Conservation (phyloP, 1,140 invertebrate species). For the Drosophila ambigua region DNA sequence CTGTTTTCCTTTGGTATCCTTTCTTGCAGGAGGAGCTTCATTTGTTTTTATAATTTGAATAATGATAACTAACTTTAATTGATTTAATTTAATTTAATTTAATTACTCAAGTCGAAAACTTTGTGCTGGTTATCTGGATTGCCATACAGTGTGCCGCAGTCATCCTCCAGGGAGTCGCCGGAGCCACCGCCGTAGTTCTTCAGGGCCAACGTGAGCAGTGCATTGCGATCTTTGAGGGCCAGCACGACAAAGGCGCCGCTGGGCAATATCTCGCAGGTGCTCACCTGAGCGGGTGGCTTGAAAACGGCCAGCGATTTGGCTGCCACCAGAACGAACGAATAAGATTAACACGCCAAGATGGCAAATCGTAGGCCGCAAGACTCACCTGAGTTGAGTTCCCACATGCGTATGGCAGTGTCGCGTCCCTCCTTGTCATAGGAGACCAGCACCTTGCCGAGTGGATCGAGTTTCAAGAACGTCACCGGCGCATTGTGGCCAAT, state of each 20-base stretch:
- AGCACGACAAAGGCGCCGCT: slow-evolving; percentile 90
- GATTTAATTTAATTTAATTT: slow-evolving; percentile 67
- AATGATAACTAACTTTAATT: slow-evolving; percentile 80
- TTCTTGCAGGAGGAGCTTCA: slow-evolving; percentile 30
- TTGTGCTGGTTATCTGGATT: slow-evolving; percentile 83
- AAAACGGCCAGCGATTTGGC: slow-evolving; percentile 89
- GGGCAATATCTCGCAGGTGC: slow-evolving; percentile 89
- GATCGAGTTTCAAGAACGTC: slow-evolving; percentile 88
- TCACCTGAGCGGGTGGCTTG: slow-evolving; percentile 91
- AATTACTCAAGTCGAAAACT: slow-evolving; percentile 81
- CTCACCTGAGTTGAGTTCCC: slow-evolving; percentile 90
- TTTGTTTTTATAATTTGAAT: slow-evolving; percentile 69
- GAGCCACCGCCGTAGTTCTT: slow-evolving; percentile 84
- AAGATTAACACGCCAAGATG: neutral
- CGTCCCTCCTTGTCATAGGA: slow-evolving; percentile 89
- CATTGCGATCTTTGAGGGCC: slow-evolving; percentile 86
- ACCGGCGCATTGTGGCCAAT: slow-evolving; percentile 91
- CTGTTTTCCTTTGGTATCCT: slow-evolving; percentile 16
- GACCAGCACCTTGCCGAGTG: slow-evolving; percentile 88
- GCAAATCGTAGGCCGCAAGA: neutral
- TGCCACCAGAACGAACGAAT: slow-evolving; percentile 67
- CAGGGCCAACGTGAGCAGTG: slow-evolving; percentile 87
- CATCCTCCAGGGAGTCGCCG: slow-evolving; percentile 64
- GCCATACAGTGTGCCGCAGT: slow-evolving; percentile 77
- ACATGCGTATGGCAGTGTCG: slow-evolving; percentile 90